phyloP scores from a whole-genome alignment of 2,797 vertebrate species.

The Eulemur mongoz region DNA sequence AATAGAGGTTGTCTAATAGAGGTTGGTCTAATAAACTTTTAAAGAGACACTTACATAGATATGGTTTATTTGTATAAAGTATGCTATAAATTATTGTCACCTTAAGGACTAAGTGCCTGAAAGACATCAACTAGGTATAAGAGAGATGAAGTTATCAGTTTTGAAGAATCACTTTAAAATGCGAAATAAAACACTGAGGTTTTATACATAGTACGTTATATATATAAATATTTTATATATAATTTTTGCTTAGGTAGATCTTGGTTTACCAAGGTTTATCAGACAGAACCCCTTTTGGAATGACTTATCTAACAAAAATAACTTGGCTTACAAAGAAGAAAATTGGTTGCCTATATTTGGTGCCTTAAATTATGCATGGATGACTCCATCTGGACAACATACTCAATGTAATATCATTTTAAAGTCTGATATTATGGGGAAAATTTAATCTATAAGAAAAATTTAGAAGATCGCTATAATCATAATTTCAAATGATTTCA shows the following conservation, averaged over 20 bases:
- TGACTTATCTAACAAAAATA: conserved; percentile 57
- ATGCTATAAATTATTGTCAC: background rate
- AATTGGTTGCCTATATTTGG: conserved; percentile 59
- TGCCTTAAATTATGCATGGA: conserved; percentile 77
- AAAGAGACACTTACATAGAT: background rate
- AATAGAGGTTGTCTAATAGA: background rate
- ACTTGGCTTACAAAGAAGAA: conserved; percentile 48
- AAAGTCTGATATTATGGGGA: conserved; percentile 65
- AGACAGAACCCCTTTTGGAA: background rate
- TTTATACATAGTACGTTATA: background rate
- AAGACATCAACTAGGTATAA: background rate
- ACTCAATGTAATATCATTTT: conserved; percentile 57
- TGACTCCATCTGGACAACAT: conserved; percentile 73
- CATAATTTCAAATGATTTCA: conserved; percentile 16
- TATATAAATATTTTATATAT: background rate
- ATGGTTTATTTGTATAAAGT: background rate
- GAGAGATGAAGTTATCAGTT: background rate
- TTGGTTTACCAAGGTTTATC: conserved; percentile 28
- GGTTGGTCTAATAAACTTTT: background rate
- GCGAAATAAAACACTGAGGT: background rate
- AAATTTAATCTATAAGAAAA: conserved; percentile 70
- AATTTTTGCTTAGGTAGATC: background rate
- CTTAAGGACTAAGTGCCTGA: background rate
- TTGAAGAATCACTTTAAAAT: conserved; percentile 36
- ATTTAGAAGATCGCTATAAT: background rate